A percentile compares a stretch with the other conserved stretches of the same genome.
Conservation (phyloP, 1,140 invertebrate species). For the Triops cancriformis region DNA sequence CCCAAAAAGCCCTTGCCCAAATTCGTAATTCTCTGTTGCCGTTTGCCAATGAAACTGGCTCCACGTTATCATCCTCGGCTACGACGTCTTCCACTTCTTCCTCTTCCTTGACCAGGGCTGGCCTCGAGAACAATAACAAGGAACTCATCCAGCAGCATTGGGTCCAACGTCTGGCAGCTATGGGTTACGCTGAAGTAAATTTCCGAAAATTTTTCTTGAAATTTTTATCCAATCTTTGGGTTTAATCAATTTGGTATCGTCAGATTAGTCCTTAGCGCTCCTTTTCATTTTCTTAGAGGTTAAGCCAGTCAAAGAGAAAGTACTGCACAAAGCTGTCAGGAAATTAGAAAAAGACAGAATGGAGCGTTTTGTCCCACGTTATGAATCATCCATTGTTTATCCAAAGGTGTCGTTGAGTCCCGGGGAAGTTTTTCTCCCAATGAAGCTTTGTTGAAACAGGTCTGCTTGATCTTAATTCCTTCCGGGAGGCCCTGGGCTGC, state of each 20-base stretch:
- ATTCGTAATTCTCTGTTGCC: slow-evolving; percentile 75
- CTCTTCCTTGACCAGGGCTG: slow-evolving; percentile 19
- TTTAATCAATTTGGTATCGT: too few relatives aligned
- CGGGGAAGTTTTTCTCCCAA: neutral
- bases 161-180: slow-evolving; percentile 32
- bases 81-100: neutral
- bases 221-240: too few relatives aligned
- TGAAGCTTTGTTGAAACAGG: neutral
- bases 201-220: neutral
- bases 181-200: slow-evolving; percentile 38
- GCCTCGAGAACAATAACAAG: slow-evolving; percentile 25
- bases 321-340: too few relatives aligned
- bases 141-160: slow-evolving; percentile 29
- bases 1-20: slow-evolving; percentile 76
- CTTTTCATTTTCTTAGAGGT: neutral
- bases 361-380: neutral
- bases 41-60: slow-evolving; percentile 53
- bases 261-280: too few relatives aligned
- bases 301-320: too few relatives aligned
- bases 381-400: neutral
- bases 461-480: neutral
- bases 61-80: slow-evolving; percentile 2
- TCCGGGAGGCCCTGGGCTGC: neutral
- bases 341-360: neutral
- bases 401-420: neutral